Evolutionary conservation across 2,113 vertebrate species (phyloP), one percentile per base, ranked within the genome.

Genomic region (Antechinus flavipes): DNA sequence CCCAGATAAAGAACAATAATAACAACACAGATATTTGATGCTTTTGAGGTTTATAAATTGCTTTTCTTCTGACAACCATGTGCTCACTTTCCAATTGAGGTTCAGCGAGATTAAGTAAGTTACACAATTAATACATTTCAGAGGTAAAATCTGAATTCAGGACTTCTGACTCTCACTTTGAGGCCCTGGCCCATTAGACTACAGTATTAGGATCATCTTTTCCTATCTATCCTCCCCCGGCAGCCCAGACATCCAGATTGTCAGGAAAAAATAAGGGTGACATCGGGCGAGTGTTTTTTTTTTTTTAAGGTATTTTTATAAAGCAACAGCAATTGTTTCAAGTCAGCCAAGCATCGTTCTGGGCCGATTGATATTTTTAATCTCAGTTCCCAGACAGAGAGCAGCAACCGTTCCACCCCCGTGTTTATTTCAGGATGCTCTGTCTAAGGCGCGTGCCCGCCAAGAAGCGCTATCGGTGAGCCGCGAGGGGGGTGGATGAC

Each of bases 401-500:
- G 93, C 0, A 27, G 97, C 97, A 92, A 91, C 30, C 0, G 0
- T 4, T 49, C 94, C 92, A 0, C 96, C 97, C 96, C 96, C 90
- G 26, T 54, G 90, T 97, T 97, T 97, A 97, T 98, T 97, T 61
- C 93, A 92, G 96, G 98, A 94, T 61, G 49, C 91, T 90, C 84
- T 4, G 9, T 91, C 96, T 97, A 96, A 93, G 96, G 93, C 61
- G 90, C 35, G 91, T 0, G 14, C 94, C 54, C 27, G n/a, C 68
- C 68, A 6, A n/a, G 42, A 92, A 91, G 89, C 52, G 92, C 92
- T 89, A 90, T 58, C 25, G 1, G 30, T 50, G 25, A 89, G 90
- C 50, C 8, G 19, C 3, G 16, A n/a, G 93, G 27, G 46, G 46
- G 49, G 54, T 10, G 2, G 68, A 84, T n/a, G 25, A 42, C 1